Evolutionary conservation across 2,888 invertebrate species (phyloP).

Genomic region (Hesperia comma): DNA sequence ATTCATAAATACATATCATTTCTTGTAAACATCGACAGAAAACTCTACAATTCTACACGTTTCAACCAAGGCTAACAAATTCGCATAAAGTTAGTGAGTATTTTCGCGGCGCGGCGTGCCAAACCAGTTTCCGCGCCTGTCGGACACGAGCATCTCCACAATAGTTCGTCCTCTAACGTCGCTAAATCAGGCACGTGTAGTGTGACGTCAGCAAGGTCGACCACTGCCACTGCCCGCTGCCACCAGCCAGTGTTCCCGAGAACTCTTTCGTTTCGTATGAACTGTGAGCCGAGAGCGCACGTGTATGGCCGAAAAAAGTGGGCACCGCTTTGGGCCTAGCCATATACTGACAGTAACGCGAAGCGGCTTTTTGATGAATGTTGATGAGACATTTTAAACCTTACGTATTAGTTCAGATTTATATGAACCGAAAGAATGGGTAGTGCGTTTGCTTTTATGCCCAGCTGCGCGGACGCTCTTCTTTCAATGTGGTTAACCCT

Average conservation of each 20-base stretch:
- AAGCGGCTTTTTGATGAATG: no score
- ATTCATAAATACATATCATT: no score
- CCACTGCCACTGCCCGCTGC: constrained; percentile 13
- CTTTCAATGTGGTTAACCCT: not conserved
- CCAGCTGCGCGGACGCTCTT: no score
- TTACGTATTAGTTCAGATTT: no score
- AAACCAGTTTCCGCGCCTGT: constrained; percentile 12
- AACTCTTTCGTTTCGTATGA: not conserved
- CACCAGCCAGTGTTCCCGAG: not conserved
- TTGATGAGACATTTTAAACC: no score
- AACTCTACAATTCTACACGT: not conserved
- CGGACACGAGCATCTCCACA: constrained; percentile 11
- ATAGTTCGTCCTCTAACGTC: constrained; percentile 13
- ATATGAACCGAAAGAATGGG: no score
- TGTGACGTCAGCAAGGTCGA: constrained; percentile 58
- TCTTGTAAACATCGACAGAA: no score
- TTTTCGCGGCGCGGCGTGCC: not conserved
- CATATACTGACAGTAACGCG: no score
- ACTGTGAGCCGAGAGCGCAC: constrained; percentile 10
- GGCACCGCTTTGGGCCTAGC: not conserved
- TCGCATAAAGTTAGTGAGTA: not conserved
- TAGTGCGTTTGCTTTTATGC: no score
- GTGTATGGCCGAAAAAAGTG: constrained; percentile 7
- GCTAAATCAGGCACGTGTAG: constrained; percentile 56
- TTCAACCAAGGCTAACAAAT: not conserved